Base-by-base conservation (phyloP, 2,888 invertebrate species). In the Torymus tubicola region DNA sequence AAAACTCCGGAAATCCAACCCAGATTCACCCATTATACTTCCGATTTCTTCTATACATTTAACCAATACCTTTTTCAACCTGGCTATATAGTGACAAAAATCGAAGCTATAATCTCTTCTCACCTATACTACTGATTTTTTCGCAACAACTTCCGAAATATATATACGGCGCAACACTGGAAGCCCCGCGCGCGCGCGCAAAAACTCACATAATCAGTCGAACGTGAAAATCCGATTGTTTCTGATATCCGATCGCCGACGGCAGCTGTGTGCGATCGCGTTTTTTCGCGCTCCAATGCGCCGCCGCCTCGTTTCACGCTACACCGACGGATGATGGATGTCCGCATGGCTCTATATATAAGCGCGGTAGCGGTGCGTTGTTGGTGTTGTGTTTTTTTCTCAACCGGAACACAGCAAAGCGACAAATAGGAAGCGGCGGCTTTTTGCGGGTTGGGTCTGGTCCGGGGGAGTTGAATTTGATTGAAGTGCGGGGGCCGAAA, bases 201-300 rank as follows among this genome's bases (percentile, higher is more conserved):
- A 65, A 50, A 65, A 65, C 8, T 2, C n/a, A 12, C 13, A 53
- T 53, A 16, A 1, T 21, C 57, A 70, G 42, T 58, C 58, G 42
- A 58, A 58, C 70, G 58, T 70, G 42, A 58, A 70, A 70, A 70
- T 58, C 18, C 12, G 16, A 58, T 70, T 70, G 58, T 70, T 50
- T 16, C 42, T 31, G 18, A 42, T 70, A 58, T 42, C 58, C 70
- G 68, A 57, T 57, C 24, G 31, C 4, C 16, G 5, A 1, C 8
- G 12, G 2, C 12, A 50, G 31, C 31, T 31, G 65, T 24, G 16
- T 52, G 68, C 53, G 53, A 24, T 68, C 12, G 3, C n/a, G 11
- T 18, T 58, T 60, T 70, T 60, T 72, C 61, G 42, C n/a, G 61
- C 14, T 21, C 58, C 12, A 16, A 12, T 21, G 61, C 21, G 53